Conservation (phyloP, 2,797 vertebrate genomes). For the Liasis olivaceus region DNA sequence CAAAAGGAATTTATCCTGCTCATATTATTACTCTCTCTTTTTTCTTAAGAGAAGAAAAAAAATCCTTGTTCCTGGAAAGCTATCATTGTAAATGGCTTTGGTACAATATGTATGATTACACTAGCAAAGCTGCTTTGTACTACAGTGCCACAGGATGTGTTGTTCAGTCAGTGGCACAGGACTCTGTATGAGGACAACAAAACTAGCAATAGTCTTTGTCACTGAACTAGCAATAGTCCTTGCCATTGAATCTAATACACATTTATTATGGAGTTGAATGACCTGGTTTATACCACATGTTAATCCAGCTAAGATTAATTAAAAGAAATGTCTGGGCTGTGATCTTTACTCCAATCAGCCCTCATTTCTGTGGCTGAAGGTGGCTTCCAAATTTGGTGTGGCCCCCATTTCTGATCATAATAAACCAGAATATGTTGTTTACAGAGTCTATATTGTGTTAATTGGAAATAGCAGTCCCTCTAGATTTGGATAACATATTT, state of each 20-base stretch:
- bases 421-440: background rate
- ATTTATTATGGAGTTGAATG: background rate
- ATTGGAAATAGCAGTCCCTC: background rate
- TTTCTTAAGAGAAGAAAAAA: background rate
- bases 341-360: background rate
- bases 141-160: no score
- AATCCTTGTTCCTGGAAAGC: background rate
- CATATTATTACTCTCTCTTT: background rate
- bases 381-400: background rate
- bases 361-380: background rate
- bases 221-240: background rate
- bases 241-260: background rate
- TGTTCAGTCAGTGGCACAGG: no score
- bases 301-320: background rate
- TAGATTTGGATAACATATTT: background rate
- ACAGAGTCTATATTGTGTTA: background rate
- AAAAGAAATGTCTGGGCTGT: background rate
- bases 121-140: no score
- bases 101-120: background rate
- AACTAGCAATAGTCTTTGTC: background rate
- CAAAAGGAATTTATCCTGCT: background rate
- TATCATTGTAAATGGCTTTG: background rate
- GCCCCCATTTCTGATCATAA: background rate
- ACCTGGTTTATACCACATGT: background rate
- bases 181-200: background rate